phyloP scores from a whole-genome alignment of 2,888 invertebrate genomes.

The Crioceris asparagi region DNA sequence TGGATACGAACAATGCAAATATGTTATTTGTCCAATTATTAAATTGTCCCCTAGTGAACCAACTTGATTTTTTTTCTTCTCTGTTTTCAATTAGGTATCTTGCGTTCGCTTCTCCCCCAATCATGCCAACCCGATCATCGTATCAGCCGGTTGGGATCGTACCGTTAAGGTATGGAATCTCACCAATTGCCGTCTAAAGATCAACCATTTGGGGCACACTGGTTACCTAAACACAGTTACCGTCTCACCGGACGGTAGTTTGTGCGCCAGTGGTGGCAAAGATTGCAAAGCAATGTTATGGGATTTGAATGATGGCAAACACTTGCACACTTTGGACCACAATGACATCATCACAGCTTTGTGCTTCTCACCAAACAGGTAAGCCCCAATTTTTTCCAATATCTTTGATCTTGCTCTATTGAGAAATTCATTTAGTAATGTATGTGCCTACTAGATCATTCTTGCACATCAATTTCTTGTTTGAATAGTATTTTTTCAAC shows the following conservation, averaged over 20 bases:
- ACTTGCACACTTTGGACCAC: conserved; percentile 96
- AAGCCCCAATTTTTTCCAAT: conserved; percentile 9
- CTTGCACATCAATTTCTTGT: too few relatives aligned
- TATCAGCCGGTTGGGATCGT: conserved; percentile 98
- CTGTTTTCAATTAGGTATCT: conserved; percentile 41
- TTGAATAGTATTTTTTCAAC: too few relatives aligned
- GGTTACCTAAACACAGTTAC: conserved; percentile 98
- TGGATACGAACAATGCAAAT: conserved; percentile 20
- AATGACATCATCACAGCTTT: conserved; percentile 96
- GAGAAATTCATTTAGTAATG: too few relatives aligned
- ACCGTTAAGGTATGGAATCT: conserved; percentile 98
- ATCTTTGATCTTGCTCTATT: background rate
- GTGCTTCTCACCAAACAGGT: conserved; percentile 97
- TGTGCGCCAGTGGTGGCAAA: conserved; percentile 99
- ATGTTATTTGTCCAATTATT: background rate
- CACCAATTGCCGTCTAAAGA: conserved; percentile 96
- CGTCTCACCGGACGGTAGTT: conserved; percentile 97
- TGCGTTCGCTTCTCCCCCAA: conserved; percentile 98
- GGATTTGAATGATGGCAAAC: conserved; percentile 99
- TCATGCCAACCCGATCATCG: conserved; percentile 96
- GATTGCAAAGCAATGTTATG: conserved; percentile 99
- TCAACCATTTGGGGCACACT: conserved; percentile 94
- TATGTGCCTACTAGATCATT: too few relatives aligned
- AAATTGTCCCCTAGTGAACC: background rate
- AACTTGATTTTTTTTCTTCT: background rate